Evolutionary conservation across 1,140 invertebrate genomes (phyloP).

Genomic region (Calliopsis andreniformis): DNA sequence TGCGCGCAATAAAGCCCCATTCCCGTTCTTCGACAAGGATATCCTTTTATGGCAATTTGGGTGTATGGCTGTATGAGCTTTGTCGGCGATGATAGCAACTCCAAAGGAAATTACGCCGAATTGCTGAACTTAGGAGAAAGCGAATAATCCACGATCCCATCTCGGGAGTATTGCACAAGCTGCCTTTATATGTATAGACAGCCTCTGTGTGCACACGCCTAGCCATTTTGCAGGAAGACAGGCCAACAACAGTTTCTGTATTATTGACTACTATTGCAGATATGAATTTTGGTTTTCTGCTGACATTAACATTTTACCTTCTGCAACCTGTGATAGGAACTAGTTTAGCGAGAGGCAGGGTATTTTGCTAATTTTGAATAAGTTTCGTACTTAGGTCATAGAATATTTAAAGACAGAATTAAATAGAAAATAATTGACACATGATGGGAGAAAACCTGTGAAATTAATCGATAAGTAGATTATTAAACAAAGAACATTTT

Average conservation of each 20-base stretch:
- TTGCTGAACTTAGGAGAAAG: conserved; percentile 19
- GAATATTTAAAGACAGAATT: too few species aligned
- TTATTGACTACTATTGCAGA: conserved; percentile 15
- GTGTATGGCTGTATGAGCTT: background rate
- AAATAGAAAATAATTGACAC: too few species aligned
- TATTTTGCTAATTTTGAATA: too few species aligned
- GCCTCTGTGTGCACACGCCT: conserved; percentile 9
- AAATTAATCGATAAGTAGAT: too few species aligned
- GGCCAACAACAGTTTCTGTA: background rate
- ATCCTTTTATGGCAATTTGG: background rate
- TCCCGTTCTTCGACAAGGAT: background rate
- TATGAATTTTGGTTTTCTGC: background rate
- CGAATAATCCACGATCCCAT: conserved; percentile 18
- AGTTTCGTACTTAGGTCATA: too few species aligned
- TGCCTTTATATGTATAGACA: background rate
- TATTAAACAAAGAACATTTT: too few species aligned
- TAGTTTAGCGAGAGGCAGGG: too few species aligned
- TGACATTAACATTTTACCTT: background rate
- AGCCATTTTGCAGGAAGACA: background rate
- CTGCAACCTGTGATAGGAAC: too few species aligned
- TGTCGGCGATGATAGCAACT: too few species aligned
- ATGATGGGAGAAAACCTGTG: too few species aligned
- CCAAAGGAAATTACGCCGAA: background rate
- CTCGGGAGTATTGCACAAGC: conserved; percentile 5
- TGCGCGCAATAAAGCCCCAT: background rate